Conservation (phyloP, 2,113 vertebrate genomes). For the Ochotona curzoniae region DNA sequence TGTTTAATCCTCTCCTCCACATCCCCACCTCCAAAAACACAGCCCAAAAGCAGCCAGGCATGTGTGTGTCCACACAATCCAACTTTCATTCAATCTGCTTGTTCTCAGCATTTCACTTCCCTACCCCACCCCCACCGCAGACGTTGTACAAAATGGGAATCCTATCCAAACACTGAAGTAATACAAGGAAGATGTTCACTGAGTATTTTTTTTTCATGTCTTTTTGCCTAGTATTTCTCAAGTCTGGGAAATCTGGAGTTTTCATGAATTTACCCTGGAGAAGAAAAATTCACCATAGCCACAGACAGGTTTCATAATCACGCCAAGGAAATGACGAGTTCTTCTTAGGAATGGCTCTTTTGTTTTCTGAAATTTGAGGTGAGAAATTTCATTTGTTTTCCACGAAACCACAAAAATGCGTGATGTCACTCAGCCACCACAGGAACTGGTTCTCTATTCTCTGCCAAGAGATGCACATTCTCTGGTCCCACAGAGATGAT, state of each 20-base stretch:
- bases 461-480: neutral
- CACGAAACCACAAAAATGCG: constrained; percentile 67
- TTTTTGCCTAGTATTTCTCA: constrained; percentile 61
- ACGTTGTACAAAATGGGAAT: constrained; percentile 20
- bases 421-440: constrained; percentile 47
- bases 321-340: constrained; percentile 75
- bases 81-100: neutral
- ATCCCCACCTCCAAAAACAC: neutral
- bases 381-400: constrained; percentile 74
- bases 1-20: neutral
- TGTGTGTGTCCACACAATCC: neutral
- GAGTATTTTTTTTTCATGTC: constrained; percentile 8
- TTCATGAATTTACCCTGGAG: constrained; percentile 67
- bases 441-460: constrained; percentile 17
- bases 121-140: neutral
- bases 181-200: neutral
- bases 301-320: constrained; percentile 79
- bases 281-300: constrained; percentile 69
- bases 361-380: constrained; percentile 77
- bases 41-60: neutral
- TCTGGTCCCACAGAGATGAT: constrained; percentile 40
- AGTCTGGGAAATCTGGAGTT: constrained; percentile 71
- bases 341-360: constrained; percentile 70
- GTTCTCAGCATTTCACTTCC: neutral
- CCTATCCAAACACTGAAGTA: neutral